A percentile compares a stretch with the other conserved stretches of the same genome.
Evolutionary conservation across 2,797 vertebrate species (phyloP).

Genomic region (Labroides dimidiatus): DNA sequence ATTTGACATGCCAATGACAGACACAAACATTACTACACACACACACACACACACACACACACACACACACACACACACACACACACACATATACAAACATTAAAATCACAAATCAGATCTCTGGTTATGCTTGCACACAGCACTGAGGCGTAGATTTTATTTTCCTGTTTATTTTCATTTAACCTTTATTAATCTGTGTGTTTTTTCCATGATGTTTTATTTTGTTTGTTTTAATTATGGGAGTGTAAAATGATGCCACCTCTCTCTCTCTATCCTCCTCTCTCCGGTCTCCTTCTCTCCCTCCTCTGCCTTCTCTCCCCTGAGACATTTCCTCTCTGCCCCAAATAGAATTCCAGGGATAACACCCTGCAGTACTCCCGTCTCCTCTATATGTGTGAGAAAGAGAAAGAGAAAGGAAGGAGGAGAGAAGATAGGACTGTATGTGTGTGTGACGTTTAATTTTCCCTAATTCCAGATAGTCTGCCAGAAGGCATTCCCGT

Average conservation of each 20-base stretch:
- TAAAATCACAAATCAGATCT: slow-evolving; percentile 74
- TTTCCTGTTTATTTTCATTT: slow-evolving; percentile 77
- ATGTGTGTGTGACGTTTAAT: slow-evolving; percentile 82
- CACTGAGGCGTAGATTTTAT: slow-evolving; percentile 71
- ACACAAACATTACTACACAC: slow-evolving; percentile 63
- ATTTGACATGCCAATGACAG: slow-evolving; percentile 78
- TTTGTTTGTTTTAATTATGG: slow-evolving; percentile 69
- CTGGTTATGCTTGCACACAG: slow-evolving; percentile 72
- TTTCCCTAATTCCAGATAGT: slow-evolving; percentile 85
- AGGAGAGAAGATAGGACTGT: slow-evolving; percentile 56
- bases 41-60: slow-evolving; percentile 55
- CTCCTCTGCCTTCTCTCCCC: slow-evolving; percentile 36
- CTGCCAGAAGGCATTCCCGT: slow-evolving; percentile 84
- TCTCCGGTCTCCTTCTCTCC: slow-evolving; percentile 9
- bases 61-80: slow-evolving; percentile 62
- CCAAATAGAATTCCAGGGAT: slow-evolving; percentile 68
- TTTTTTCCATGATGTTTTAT: slow-evolving; percentile 55
- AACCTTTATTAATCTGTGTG: slow-evolving; percentile 72
- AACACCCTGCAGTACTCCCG: slow-evolving; percentile 60
- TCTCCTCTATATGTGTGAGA: slow-evolving; percentile 47
- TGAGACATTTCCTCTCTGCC: slow-evolving; percentile 58
- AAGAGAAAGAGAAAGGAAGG: slow-evolving; percentile 52
- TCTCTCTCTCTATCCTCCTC: slow-evolving; percentile 4
- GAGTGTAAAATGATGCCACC: slow-evolving; percentile 51
- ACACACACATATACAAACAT: slow-evolving; percentile 48